Conservation (phyloP, 2,113 vertebrate genomes). For the Bolborhynchus lineola region DNA sequence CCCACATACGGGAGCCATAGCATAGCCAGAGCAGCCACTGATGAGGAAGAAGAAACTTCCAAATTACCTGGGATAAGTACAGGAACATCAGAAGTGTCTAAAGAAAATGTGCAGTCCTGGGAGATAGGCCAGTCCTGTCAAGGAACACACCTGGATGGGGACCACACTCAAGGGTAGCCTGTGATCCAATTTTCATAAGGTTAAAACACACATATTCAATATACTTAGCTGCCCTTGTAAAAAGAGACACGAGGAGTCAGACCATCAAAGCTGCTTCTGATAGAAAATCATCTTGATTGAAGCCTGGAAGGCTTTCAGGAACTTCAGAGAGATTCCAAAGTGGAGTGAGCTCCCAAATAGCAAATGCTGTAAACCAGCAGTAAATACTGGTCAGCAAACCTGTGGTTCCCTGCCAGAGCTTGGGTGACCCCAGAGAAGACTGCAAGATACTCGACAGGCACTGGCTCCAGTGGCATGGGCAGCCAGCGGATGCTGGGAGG, state of each 20-base stretch:
- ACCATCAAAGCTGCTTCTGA: not conserved
- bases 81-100: not conserved
- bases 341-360: rapidly evolving
- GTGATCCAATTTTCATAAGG: not conserved
- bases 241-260: not conserved
- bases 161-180: not conserved
- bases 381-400: not conserved
- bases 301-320: not conserved
- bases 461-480: rapidly evolving
- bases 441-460: not conserved
- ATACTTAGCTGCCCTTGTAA: rapidly evolving
- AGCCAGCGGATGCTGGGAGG: rapidly evolving
- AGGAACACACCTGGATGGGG: not conserved
- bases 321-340: not conserved
- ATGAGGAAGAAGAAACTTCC: not conserved
- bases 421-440: not conserved
- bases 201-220: not conserved
- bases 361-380: not conserved
- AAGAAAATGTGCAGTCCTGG: not conserved
- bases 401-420: not conserved
- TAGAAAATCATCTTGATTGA: rapidly evolving
- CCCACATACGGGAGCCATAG: no score
- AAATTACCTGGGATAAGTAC: not conserved
- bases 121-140: not conserved
- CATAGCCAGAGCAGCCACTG: no score